phyloP scores from a whole-genome alignment of 2,113 vertebrate species.

The Cromileptes altivelis region DNA sequence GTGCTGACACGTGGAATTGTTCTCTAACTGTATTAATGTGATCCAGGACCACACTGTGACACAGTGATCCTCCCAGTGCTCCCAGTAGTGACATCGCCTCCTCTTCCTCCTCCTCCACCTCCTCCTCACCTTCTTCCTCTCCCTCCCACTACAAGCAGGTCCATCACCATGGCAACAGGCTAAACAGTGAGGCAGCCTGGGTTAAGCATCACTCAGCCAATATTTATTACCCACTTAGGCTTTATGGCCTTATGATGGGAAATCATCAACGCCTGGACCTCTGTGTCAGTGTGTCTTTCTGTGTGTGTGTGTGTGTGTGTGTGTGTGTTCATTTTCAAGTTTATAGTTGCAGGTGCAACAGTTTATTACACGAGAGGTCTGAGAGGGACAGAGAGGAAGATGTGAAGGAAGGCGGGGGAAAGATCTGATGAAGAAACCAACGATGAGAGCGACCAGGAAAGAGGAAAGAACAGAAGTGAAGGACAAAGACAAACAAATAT shows the following conservation, averaged over 20 bases:
- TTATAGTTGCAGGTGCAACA: slow-evolving; percentile 5
- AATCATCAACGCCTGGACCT: slow-evolving; percentile 24
- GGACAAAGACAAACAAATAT: no score
- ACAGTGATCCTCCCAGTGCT: background rate
- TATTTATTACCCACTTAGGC: slow-evolving; percentile 74
- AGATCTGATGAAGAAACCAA: background rate
- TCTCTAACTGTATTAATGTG: background rate
- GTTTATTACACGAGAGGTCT: background rate
- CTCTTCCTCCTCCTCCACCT: background rate
- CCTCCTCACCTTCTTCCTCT: background rate
- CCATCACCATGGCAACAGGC: slow-evolving; percentile 67
- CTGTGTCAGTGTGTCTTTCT: slow-evolving; percentile 4
- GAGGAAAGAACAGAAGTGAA: no score
- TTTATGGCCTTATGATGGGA: slow-evolving; percentile 68
- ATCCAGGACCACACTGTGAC: background rate
- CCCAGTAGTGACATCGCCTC: background rate
- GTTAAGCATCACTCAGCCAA: slow-evolving; percentile 65
- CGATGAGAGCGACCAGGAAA: background rate
- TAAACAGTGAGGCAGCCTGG: slow-evolving; percentile 55
- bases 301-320: slow-evolving; percentile 22
- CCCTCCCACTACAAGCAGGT: background rate
- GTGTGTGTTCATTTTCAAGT: slow-evolving; percentile 5
- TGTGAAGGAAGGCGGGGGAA: background rate
- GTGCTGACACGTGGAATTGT: no score
- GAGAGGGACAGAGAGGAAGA: background rate